These are phyloP conservation scores for Botia almorhae DNA, from an alignment of 2,797 vertebrate genomes.

Conservation along the genomic window DNA sequence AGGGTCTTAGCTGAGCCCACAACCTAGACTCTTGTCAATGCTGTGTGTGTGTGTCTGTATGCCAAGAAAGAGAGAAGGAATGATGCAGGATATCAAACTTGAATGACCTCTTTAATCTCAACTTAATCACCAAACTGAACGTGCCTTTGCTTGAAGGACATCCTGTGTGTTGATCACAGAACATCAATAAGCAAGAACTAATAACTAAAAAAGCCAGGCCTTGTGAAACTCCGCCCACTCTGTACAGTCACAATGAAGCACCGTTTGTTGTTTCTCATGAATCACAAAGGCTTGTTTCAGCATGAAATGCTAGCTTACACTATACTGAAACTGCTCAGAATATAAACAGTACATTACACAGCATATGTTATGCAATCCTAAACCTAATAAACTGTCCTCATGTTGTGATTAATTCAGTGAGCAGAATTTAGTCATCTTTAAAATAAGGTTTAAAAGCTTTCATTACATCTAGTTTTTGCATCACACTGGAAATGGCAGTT, in stretches of 20 bases:
- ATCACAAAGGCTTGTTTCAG: not conserved
- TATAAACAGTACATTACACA: too few species aligned
- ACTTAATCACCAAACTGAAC: slow-evolving; percentile 8
- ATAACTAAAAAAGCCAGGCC: not conserved
- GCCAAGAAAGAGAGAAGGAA: slow-evolving; percentile 7
- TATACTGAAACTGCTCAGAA: not conserved
- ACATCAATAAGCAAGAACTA: slow-evolving; percentile 27
- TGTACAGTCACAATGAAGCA: not conserved
- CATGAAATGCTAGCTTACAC: slow-evolving; percentile 1
- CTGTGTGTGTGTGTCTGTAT: too few species aligned
- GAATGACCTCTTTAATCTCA: slow-evolving; percentile 3
- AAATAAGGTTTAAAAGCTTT: too few species aligned
- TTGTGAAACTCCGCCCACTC: not conserved
- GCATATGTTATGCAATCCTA: too few species aligned
- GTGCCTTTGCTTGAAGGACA: slow-evolving; percentile 18
- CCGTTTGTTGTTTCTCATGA: not conserved
- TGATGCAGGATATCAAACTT: slow-evolving; percentile 4
- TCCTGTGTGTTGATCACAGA: not conserved
- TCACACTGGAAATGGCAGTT: too few species aligned
- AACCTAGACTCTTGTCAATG: too few species aligned
- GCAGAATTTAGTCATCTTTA: too few species aligned
- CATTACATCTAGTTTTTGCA: too few species aligned
- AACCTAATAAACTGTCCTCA: too few species aligned
- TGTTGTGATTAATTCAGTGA: too few species aligned
- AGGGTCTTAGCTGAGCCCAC: too few species aligned